Conservation (phyloP, 2,113 vertebrate species). For the Pelusios castaneus region DNA sequence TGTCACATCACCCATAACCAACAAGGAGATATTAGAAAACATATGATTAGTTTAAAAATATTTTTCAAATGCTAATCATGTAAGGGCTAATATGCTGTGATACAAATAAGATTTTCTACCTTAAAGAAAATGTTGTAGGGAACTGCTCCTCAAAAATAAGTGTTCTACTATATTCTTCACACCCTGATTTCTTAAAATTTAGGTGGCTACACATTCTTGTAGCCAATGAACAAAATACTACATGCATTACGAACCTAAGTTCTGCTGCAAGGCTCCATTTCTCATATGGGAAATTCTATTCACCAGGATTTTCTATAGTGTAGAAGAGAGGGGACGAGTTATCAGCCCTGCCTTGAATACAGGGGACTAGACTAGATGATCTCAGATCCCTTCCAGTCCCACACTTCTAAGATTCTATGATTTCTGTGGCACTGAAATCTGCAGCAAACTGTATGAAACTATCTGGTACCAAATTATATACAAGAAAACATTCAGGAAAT, state of each 20-base stretch:
- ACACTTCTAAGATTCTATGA: not conserved
- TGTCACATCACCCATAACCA: not conserved
- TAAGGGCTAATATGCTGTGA: not conserved
- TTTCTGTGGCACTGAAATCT: not conserved
- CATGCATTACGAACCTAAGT: not conserved
- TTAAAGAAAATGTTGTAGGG: not conserved
- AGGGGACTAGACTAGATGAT: too few relatives aligned
- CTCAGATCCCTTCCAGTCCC: not conserved
- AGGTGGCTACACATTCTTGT: not conserved
- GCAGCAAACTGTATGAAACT: not conserved
- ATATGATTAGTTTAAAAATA: not conserved
- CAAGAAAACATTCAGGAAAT: not conserved
- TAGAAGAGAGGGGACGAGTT: not conserved
- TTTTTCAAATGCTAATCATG: not conserved
- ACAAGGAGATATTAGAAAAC: not conserved
- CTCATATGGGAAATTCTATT: not conserved
- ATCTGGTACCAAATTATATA: not conserved
- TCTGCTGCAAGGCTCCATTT: not conserved
- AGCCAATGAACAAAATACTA: not conserved
- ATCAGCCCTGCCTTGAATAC: too few relatives aligned
- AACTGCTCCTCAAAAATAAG: not conserved
- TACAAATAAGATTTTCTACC: not conserved
- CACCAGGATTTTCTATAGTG: not conserved
- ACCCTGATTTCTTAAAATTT: not conserved
- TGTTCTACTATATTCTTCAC: not conserved